Percentiles rank a stretch among this genome's conserved stretches.
Evolutionary conservation across 1,140 invertebrate species (phyloP).

Genomic region (Caenorhabditis brenneri): DNA sequence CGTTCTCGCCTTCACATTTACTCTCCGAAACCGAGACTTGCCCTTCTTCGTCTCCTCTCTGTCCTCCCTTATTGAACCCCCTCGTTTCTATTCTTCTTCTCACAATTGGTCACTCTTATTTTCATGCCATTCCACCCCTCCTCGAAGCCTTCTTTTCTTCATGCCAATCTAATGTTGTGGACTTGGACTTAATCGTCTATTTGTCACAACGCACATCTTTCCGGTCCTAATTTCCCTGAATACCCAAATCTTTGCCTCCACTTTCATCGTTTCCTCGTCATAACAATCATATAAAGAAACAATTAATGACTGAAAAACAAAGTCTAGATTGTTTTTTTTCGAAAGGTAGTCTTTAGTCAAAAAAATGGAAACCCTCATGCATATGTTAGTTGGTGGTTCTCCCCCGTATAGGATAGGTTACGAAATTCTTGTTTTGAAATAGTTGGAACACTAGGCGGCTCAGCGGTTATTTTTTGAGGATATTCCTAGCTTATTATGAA

Average conservation of each 20-base stretch:
- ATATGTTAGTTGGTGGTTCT: no score
- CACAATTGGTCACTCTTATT: conserved; percentile 33
- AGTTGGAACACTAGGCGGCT: no score
- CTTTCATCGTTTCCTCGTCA: background rate
- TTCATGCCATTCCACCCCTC: background rate
- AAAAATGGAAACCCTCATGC: no score
- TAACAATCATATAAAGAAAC: conserved; percentile 29
- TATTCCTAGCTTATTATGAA: no score
- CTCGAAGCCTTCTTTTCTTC: background rate
- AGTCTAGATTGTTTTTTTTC: background rate
- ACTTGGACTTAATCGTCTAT: conserved; percentile 32
- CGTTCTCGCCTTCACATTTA: background rate
- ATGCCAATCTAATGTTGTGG: conserved; percentile 25
- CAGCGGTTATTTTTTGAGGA: no score
- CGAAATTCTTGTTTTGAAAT: no score
- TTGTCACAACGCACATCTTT: conserved; percentile 31
- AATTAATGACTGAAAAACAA: conserved; percentile 2
- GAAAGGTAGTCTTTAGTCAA: no score
- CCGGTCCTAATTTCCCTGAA: conserved; percentile 26
- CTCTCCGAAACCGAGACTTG: conserved; percentile 25
- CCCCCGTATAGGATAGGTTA: no score
- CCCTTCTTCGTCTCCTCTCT: conserved; percentile 8
- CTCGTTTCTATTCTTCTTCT: background rate
- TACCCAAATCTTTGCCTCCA: background rate
- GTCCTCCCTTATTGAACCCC: background rate